Percentiles rank a stretch among this genome's conserved stretches.
These are phyloP conservation scores for Datnioides undecimradiatus DNA, from an alignment of 2,113 vertebrate genomes.

Conservation along the genomic window DNA sequence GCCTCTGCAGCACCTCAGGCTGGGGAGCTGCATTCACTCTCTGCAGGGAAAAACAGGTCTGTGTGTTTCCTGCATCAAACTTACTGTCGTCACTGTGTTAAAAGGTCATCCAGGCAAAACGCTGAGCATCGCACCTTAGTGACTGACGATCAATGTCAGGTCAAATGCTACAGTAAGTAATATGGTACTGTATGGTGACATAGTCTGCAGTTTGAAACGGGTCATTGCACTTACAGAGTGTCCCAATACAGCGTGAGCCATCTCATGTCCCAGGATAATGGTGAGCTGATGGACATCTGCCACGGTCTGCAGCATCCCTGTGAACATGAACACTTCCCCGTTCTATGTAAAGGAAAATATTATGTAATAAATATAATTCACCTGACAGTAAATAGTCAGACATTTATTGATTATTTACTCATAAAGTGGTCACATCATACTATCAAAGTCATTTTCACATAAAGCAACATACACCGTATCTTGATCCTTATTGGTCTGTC, in stretches of 20 bases:
- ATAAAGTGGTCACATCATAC: not conserved
- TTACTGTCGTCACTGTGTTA: not conserved
- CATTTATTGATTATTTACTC: not conserved
- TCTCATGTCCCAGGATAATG: constrained; percentile 94
- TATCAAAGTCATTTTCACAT: no score
- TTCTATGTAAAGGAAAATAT: constrained; percentile 82
- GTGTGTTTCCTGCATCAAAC: not conserved
- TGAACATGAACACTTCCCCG: constrained; percentile 94
- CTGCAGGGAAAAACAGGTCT: not conserved
- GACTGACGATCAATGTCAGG: not conserved
- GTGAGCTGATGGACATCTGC: constrained; percentile 91
- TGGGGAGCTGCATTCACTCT: not conserved
- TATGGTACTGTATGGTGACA: not conserved
- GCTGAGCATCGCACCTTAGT: not conserved
- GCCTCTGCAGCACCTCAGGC: constrained; percentile 12
- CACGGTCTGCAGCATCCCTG: constrained; percentile 90
- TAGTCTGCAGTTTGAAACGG: not conserved
- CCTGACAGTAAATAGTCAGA: not conserved
- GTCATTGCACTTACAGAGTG: constrained; percentile 89
- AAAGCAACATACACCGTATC: not conserved
- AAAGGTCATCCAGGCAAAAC: constrained; percentile 4
- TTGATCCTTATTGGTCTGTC: not conserved
- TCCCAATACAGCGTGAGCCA: constrained; percentile 92
- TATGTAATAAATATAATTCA: no score
- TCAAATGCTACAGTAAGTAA: not conserved